A percentile compares a stretch with the other conserved stretches of the same genome.
phyloP scores from a whole-genome alignment of 2,797 vertebrate genomes.

The Muscicapa comitata region DNA sequence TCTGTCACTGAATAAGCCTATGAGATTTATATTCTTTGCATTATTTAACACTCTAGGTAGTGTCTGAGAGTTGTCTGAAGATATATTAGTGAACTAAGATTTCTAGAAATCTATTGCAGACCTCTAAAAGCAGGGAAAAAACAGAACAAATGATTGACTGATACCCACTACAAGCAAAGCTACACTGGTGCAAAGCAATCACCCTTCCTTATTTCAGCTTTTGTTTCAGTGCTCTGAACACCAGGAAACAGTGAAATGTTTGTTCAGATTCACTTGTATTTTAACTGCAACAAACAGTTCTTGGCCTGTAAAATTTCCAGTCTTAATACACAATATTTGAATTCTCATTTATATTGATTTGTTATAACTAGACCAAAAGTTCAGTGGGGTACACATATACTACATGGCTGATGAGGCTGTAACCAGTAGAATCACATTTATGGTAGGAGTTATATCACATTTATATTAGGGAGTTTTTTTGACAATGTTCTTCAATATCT shows the following conservation, averaged over 20 bases:
- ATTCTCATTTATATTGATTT: neutral
- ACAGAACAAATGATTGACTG: neutral
- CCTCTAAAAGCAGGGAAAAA: neutral
- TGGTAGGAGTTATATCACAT: neutral
- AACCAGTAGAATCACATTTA: neutral
- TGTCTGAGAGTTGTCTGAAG: neutral
- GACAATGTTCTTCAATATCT: neutral
- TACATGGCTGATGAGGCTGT: neutral
- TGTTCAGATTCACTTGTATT: neutral
- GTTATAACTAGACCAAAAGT: neutral
- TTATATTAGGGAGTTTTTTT: rapidly evolving
- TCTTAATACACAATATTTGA: neutral
- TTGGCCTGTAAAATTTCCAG: neutral
- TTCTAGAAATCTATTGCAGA: neutral
- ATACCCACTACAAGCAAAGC: neutral
- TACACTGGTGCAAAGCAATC: neutral
- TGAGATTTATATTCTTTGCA: neutral
- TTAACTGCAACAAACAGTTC: neutral
- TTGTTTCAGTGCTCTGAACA: neutral
- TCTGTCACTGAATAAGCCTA: neutral
- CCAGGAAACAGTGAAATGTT: neutral
- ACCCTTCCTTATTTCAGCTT: neutral
- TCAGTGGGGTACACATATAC: neutral
- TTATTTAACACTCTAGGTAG: neutral
- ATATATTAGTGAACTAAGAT: neutral